Evolutionary conservation across 2,113 vertebrate species (phyloP).

Genomic region (Pygoscelis adeliae): DNA sequence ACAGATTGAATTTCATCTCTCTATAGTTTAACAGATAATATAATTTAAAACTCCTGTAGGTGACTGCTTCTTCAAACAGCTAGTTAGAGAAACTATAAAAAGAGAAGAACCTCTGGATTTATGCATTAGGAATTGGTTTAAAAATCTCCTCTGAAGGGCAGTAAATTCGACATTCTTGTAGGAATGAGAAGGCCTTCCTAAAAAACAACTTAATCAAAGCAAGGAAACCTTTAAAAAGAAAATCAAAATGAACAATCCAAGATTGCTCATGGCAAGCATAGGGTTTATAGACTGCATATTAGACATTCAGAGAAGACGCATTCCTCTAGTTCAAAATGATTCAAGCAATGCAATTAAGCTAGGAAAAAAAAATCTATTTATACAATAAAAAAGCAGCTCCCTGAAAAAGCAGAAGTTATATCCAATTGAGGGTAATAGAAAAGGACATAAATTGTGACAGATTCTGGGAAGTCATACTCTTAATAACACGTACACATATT

Average conservation of each 20-base stretch:
- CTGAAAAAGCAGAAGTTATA: background rate
- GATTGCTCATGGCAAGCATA: background rate
- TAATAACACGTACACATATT: background rate
- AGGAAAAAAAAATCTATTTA: background rate
- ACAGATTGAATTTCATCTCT: slow-evolving; percentile 12
- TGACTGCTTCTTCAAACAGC: slow-evolving; percentile 11
- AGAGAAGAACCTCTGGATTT: background rate
- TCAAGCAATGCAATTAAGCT: background rate
- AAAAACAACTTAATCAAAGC: background rate
- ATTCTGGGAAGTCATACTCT: background rate
- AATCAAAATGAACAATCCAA: background rate
- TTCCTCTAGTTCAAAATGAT: background rate
- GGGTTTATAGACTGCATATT: background rate
- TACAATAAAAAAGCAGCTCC: background rate
- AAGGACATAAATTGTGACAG: background rate
- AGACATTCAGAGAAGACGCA: background rate
- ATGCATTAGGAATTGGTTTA: background rate
- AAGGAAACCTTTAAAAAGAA: background rate
- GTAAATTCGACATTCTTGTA: background rate
- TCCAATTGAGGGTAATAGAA: background rate
- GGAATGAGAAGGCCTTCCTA: background rate
- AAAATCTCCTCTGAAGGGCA: background rate
- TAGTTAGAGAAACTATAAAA: background rate
- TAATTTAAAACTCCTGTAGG: background rate
- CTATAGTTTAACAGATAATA: slow-evolving; percentile 8